phyloP scores from a whole-genome alignment of 2,113 vertebrate genomes.

The Passer domesticus region DNA sequence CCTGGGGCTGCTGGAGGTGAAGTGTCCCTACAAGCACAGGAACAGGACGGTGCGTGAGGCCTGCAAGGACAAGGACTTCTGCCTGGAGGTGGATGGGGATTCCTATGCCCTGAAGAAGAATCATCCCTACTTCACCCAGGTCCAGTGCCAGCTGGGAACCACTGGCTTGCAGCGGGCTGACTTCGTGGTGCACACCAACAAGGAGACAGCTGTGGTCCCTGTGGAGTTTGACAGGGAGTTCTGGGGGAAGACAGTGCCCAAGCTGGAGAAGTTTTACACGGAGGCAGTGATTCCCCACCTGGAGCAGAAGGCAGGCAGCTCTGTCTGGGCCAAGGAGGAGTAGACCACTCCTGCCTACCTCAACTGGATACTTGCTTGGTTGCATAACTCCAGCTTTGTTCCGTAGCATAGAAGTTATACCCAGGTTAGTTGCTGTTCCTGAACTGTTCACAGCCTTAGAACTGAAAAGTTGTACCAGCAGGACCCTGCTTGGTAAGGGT shows the following conservation, averaged over 20 bases:
- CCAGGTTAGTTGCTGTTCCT: not conserved
- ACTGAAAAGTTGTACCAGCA: not conserved
- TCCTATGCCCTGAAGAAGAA: slow-evolving; percentile 72
- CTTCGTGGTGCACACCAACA: slow-evolving; percentile 77
- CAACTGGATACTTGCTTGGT: rapidly evolving
- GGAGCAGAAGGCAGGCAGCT: not conserved
- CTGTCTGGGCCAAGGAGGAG: slow-evolving; percentile 51
- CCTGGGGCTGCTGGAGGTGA: slow-evolving; percentile 81
- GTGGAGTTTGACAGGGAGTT: slow-evolving; percentile 73
- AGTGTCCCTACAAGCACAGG: slow-evolving; percentile 85
- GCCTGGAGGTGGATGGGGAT: slow-evolving; percentile 66
- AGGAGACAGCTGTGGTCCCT: slow-evolving; percentile 71
- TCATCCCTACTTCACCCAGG: slow-evolving; percentile 82
- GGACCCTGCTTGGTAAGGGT: not conserved
- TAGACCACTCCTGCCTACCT: not conserved
- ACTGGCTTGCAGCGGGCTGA: slow-evolving; percentile 67
- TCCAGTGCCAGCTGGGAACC: slow-evolving; percentile 82
- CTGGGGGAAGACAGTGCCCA: slow-evolving; percentile 73
- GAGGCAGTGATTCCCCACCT: slow-evolving; percentile 74
- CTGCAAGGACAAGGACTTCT: slow-evolving; percentile 79
- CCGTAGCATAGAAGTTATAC: not conserved
- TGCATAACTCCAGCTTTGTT: not conserved
- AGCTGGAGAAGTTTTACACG: slow-evolving; percentile 79
- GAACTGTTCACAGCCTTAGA: rapidly evolving
- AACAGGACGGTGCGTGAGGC: slow-evolving; percentile 70